A percentile compares a stretch with the other conserved stretches of the same genome.
phyloP scores from a whole-genome alignment of 2,113 vertebrate species.

The Polyodon spathula region DNA sequence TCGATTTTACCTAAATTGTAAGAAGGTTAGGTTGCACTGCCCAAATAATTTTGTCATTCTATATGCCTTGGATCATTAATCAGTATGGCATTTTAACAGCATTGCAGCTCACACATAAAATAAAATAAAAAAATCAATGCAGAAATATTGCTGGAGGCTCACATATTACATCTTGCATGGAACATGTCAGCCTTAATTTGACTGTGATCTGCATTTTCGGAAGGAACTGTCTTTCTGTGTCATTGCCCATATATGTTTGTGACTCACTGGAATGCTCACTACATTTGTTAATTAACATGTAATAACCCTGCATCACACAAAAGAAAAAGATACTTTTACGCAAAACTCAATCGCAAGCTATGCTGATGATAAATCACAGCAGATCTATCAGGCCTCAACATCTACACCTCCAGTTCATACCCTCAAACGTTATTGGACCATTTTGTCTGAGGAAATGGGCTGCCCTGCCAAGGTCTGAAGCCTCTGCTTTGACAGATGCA shows the following conservation, averaged over 20 bases:
- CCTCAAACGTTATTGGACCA: constrained; percentile 78
- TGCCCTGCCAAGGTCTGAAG: constrained; percentile 70
- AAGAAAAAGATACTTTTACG: constrained; percentile 33
- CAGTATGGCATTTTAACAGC: constrained; percentile 9
- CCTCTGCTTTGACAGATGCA: constrained; percentile 74
- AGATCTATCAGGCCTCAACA: constrained; percentile 41
- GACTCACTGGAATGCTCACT: constrained; percentile 1
- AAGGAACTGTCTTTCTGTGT: constrained; percentile 22
- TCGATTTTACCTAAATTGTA: background rate
- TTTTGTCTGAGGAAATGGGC: constrained; percentile 65
- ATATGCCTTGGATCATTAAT: background rate
- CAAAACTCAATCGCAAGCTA: constrained; percentile 39
- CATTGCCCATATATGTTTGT: constrained; percentile 15
- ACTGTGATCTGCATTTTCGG: constrained; percentile 15
- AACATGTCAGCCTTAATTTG: constrained; percentile 16
- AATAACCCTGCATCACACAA: constrained; percentile 11
- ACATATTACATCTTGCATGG: constrained; percentile 16
- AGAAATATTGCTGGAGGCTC: constrained; percentile 14
- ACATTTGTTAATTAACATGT: constrained; percentile 12
- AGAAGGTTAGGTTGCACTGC: constrained; percentile 1
- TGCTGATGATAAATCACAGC: constrained; percentile 40
- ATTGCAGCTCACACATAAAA: constrained; percentile 1
- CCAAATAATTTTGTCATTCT: constrained; percentile 12
- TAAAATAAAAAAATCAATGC: constrained; percentile 11
- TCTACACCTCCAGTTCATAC: constrained; percentile 67